A percentile compares a stretch with the other conserved stretches of the same genome.
These are phyloP conservation scores for Troilus luridus DNA, from an alignment of 2,888 invertebrate species.

Conservation along the genomic window DNA sequence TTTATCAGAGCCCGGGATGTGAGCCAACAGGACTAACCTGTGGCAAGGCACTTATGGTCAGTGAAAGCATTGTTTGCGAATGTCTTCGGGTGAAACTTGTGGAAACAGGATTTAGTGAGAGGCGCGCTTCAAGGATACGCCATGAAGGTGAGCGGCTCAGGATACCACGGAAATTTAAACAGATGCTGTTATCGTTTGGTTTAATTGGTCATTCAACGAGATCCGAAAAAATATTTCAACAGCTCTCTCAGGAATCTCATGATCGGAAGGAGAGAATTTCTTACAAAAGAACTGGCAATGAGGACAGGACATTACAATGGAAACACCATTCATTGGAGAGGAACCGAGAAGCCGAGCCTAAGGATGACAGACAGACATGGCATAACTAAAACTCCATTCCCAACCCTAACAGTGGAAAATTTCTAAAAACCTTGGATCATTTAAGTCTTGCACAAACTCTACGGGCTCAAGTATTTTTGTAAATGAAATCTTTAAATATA, in stretches of 20 bases:
- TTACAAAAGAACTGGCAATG: background rate
- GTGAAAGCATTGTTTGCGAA: constrained; percentile 33
- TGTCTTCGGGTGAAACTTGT: background rate
- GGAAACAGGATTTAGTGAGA: background rate
- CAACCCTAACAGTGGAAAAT: constrained; percentile 18
- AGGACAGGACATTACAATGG: constrained; percentile 9
- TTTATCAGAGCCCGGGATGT: background rate
- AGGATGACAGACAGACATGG: background rate
- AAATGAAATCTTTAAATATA: too few relatives aligned
- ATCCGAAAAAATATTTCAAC: background rate
- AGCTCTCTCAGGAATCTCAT: background rate
- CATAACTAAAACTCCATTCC: background rate
- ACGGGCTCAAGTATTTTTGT: too few relatives aligned
- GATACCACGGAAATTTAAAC: background rate
- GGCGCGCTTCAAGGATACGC: background rate
- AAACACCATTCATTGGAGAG: background rate
- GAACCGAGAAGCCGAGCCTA: constrained; percentile 13
- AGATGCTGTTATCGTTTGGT: background rate
- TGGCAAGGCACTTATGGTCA: background rate
- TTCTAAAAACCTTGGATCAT: background rate
- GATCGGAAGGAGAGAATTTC: background rate
- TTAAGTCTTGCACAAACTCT: background rate
- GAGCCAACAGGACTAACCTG: background rate
- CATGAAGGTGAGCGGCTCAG: background rate
- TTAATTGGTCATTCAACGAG: background rate